Evolutionary conservation across 2,888 invertebrate genomes (phyloP), one percentile per base, ranked within the genome.

Genomic region (Thyatira batis): DNA sequence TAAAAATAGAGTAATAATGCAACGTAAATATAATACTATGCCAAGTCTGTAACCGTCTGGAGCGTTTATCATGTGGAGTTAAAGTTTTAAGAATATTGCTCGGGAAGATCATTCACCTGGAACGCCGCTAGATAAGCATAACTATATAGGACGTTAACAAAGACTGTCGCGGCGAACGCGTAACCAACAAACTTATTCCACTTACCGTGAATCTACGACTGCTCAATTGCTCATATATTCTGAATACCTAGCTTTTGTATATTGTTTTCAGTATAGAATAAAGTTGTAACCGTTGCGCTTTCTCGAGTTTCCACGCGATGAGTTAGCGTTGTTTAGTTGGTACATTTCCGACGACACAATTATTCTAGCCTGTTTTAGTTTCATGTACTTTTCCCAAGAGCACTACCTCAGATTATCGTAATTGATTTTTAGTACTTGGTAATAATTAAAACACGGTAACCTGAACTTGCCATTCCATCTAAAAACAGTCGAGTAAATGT

Each of bases 51-150:
- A 39, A 39, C 39, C 17, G 51, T 44, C 45, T 55, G 49, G 49
- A 50, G 61, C 53, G 48, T 61, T 50, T 45, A 25, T 55, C 60
- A 53, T 59, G 51, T 63, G 57, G 51, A 63, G 52, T 58, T 55
- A 57, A 39, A 64, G 64, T 59, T 67, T 75, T 69, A 69, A 74
- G 73, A 78, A 74, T 72, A 76, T 71, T 69, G 69, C 76, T 73
- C 66, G 65, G 65, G 67, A 73, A 73, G 79, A 80, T 80, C 79
- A 71, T 81, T 86, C 85, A 82, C 72, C 79, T 84, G 82, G 85
- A 87, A 88, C 77, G 76, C 71, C 69, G 69, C 69, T 75, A 84
- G 87, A 87, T 87, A 84, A 77, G 80, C 76, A 73, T 76, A 78
- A 78, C 76, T 81, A 82, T 82, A 82, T 78, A 78, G 81, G 73